Evolutionary conservation across 2,113 vertebrate genomes (phyloP).

Genomic region (Hiodon alosoides): DNA sequence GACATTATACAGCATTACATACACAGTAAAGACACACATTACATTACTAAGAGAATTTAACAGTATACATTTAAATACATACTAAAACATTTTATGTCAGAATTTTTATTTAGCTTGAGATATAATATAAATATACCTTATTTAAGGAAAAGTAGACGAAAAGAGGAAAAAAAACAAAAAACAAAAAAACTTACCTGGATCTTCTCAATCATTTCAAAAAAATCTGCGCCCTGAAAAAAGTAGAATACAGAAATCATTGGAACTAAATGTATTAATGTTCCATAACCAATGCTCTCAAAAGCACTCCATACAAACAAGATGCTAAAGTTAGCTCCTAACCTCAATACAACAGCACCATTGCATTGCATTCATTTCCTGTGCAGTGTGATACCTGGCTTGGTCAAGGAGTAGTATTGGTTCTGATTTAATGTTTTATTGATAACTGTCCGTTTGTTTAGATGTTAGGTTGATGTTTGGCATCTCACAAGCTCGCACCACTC

Average conservation of each 20-base stretch:
- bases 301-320: no score
- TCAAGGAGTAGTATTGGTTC: not conserved
- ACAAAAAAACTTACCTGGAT: conserved; percentile 66
- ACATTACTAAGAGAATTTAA: not conserved
- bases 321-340: no score
- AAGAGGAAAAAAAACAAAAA: conserved; percentile 27
- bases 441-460: not conserved
- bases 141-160: conserved; percentile 14
- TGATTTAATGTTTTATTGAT: no score
- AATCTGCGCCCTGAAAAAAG: conserved; percentile 65
- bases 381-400: not conserved
- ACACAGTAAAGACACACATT: not conserved
- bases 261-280: not conserved
- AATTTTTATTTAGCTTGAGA: not conserved
- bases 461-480: not conserved
- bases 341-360: no score
- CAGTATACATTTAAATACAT: not conserved
- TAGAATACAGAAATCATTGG: not conserved
- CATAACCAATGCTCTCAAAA: no score
- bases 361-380: no score
- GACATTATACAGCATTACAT: no score
- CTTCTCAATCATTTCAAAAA: conserved; percentile 89
- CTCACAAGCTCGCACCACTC: not conserved
- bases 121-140: not conserved
- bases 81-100: not conserved